A percentile compares a stretch with the other conserved stretches of the same genome.
These are phyloP conservation scores for Busseola fusca DNA, from an alignment of 2,888 invertebrate species.

Conservation along the genomic window DNA sequence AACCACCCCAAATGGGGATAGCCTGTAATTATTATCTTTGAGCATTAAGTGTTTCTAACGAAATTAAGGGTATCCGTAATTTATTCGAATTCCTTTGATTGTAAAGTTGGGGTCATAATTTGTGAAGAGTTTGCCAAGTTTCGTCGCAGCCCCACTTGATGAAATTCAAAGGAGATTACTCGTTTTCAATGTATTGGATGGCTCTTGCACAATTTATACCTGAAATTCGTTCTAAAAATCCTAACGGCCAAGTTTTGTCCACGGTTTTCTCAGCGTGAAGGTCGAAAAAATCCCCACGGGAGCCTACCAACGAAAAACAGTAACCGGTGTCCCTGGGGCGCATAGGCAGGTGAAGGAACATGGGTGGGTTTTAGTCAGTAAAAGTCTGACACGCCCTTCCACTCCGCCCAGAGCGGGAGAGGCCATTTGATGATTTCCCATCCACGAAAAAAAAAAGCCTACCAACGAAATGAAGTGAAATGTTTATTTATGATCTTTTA, in stretches of 20 bases:
- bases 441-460: no score
- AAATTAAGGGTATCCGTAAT: constrained; percentile 54
- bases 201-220: constrained; percentile 7
- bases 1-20: constrained; percentile 28
- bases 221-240: constrained; percentile 1
- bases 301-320: neutral
- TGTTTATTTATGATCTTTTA: neutral
- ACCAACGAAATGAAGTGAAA: neutral
- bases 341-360: no score
- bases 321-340: no score
- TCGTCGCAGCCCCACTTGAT: constrained; percentile 45
- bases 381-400: no score
- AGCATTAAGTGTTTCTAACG: constrained; percentile 47
- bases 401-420: no score
- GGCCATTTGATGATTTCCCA: no score
- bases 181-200: constrained; percentile 23
- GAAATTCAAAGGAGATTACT: constrained; percentile 34
- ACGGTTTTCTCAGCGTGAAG: neutral
- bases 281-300: neutral
- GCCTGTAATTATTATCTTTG: constrained; percentile 48
- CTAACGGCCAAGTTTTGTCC: neutral
- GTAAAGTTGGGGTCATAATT: constrained; percentile 56
- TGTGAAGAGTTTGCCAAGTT: constrained; percentile 50
- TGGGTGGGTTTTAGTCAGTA: no score
- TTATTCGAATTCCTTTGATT: constrained; percentile 60